Evolutionary conservation across 1,140 invertebrate genomes (phyloP), one percentile per base, ranked within the genome.

Genomic region (Ditylenchus dipsaci): DNA sequence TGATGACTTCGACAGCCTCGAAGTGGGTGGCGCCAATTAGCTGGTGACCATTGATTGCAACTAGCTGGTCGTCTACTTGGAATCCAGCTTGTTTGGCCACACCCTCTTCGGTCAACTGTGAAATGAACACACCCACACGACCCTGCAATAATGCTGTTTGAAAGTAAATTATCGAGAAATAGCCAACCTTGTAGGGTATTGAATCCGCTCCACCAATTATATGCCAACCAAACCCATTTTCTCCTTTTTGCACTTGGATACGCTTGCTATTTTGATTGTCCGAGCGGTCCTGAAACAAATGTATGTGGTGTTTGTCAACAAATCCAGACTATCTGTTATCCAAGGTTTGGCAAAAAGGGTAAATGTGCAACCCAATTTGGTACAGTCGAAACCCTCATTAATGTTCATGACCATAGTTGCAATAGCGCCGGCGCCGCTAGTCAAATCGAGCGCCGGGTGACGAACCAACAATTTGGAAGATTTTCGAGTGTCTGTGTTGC

Each of bases 31-130:
- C 45, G 1, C 62, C 60, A 42, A 57, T 42, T 15, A 82, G 62
- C 23, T 67, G 65, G 1, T 61, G 59, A 0, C 60, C 69, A 47
- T 79, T 79, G 27, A 79, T 71, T 19, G 62, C 63, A 19, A 79
- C 30, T 26, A 81, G 38, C 65, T 72, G 76, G 69, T 87, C 86
- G 43, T 85, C 86, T 19, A 84, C 89, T 83, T 87, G 87, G 8
- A 94, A 86, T 47, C 91, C 92, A 49, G 90, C 89, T 59, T 87
- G 78, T 73, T 90, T 89, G 7, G 92, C 91, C 68, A 91, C 91
- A 27, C 92, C 91, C 83, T 89, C 90, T 78, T 91, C 89, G n/a
- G 91, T 91, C 33, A 98, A 91, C 80, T 91, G 87, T 17, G 87
- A 87, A 38, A 88, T 85, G 78, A 88, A 88, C 29, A 88, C 83